phyloP scores from a whole-genome alignment of 2,797 vertebrate species.

The Hephaestus fuliginosus region DNA sequence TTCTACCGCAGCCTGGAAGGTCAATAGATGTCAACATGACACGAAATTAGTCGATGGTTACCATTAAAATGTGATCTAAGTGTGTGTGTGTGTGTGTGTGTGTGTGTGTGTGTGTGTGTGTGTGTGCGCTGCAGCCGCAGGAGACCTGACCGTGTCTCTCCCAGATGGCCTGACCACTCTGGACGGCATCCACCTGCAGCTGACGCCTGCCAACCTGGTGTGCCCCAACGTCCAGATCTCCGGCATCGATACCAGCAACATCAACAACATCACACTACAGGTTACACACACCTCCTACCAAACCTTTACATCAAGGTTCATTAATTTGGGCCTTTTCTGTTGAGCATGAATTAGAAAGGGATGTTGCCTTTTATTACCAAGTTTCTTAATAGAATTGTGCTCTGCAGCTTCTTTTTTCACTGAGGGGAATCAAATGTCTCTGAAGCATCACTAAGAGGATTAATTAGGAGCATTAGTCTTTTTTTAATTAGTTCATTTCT shows the following conservation, averaged over 20 bases:
- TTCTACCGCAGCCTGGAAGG: not conserved
- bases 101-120: conserved; percentile 7
- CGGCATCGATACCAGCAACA: conserved; percentile 93
- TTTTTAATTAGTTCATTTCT: not conserved
- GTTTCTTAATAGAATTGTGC: not conserved
- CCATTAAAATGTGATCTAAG: not conserved
- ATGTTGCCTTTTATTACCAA: not conserved
- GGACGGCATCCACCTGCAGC: conserved; percentile 96
- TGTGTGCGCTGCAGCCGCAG: conserved; percentile 84
- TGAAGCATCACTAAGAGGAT: not conserved
- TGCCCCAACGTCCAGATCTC: conserved; percentile 98
- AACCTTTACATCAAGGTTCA: not conserved
- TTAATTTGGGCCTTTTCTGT: not conserved
- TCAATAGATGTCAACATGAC: not conserved
- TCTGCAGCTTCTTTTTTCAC: not conserved
- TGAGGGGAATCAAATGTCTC: not conserved
- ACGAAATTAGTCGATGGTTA: not conserved
- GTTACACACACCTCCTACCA: conserved; percentile 71
- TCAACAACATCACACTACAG: conserved; percentile 99
- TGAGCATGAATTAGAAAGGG: not conserved
- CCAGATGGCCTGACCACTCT: conserved; percentile 95
- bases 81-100: not conserved
- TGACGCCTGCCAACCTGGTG: conserved; percentile 92
- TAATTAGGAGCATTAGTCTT: not conserved
- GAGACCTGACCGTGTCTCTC: conserved; percentile 97